Evolutionary conservation across 2,888 invertebrate species (phyloP).

Genomic region (Mechanitis messenoides): DNA sequence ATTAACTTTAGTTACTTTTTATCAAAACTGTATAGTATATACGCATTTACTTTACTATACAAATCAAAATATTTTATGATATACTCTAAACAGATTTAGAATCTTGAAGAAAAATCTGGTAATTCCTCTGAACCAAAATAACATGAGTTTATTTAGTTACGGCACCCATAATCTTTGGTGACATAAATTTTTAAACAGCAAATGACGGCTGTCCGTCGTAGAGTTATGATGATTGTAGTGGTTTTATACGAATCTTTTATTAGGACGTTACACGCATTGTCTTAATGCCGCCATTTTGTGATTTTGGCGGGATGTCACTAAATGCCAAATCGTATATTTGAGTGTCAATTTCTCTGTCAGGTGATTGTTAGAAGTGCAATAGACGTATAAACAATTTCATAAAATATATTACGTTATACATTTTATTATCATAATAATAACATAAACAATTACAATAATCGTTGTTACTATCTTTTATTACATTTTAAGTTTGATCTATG

Average conservation of each 20-base stretch:
- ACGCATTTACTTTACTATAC: too few species aligned
- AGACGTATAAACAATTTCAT: too few species aligned
- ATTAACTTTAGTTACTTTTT: background rate
- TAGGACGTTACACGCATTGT: slow-evolving; percentile 53
- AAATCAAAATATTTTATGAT: too few species aligned
- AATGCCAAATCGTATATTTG: slow-evolving; percentile 37
- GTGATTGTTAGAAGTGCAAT: too few species aligned
- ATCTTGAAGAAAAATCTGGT: background rate
- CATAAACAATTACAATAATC: too few species aligned
- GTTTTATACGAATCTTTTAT: slow-evolving; percentile 69
- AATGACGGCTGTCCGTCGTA: slow-evolving; percentile 37
- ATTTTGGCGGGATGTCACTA: slow-evolving; percentile 50
- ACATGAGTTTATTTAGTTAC: too few species aligned
- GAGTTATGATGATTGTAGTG: slow-evolving; percentile 74
- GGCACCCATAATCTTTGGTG: background rate
- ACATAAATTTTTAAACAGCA: slow-evolving; percentile 61
- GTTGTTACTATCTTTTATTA: background rate
- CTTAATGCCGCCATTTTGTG: slow-evolving; percentile 44
- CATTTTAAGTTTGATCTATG: slow-evolving; percentile 3
- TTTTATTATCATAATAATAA: too few species aligned
- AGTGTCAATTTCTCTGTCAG: too few species aligned
- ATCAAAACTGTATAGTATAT: too few species aligned
- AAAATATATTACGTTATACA: too few species aligned
- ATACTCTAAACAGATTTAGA: too few species aligned
- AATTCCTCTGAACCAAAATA: background rate